A percentile compares a stretch with the other conserved stretches of the same genome.
phyloP scores from a whole-genome alignment of 1,140 invertebrate species.

The Micrasema minimum region DNA sequence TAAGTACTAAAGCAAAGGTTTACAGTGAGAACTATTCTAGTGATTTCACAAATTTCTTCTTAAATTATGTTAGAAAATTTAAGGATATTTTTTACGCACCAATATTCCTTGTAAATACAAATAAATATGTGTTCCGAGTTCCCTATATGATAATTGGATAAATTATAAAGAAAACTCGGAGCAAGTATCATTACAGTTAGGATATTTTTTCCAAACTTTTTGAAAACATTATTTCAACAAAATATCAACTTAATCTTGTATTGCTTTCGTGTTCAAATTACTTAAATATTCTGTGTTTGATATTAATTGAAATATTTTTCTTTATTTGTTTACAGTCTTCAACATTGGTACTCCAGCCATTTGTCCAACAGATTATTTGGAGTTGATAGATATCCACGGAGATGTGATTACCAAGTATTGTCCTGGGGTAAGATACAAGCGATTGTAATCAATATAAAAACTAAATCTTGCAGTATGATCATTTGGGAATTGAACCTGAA shows the following conservation, averaged over 20 bases:
- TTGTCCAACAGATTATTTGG: slow-evolving; percentile 37
- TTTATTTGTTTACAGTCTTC: slow-evolving; percentile 37
- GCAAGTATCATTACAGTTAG: not conserved
- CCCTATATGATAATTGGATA: not conserved
- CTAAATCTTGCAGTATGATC: not conserved
- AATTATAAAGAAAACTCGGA: not conserved
- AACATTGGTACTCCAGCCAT: slow-evolving; percentile 19
- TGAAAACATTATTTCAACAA: not conserved
- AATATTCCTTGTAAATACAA: not conserved
- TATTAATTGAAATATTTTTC: not conserved
- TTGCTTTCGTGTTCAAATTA: not conserved
- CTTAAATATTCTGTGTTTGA: not conserved
- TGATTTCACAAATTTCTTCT: not conserved
- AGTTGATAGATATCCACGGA: slow-evolving; percentile 23
- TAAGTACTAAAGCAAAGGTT: slow-evolving; percentile 19
- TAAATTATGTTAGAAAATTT: not conserved
- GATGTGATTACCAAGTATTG: slow-evolving; percentile 34
- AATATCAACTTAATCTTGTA: not conserved
- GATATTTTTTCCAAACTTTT: not conserved
- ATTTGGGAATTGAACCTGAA: not conserved
- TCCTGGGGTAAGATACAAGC: slow-evolving; percentile 27
- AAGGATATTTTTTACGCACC: not conserved
- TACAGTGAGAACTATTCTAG: not conserved
- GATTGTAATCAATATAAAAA: not conserved
- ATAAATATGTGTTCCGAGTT: not conserved